Evolutionary conservation across 2,113 vertebrate genomes (phyloP), one percentile per base, ranked within the genome.

Genomic region (Podilymbus podiceps): DNA sequence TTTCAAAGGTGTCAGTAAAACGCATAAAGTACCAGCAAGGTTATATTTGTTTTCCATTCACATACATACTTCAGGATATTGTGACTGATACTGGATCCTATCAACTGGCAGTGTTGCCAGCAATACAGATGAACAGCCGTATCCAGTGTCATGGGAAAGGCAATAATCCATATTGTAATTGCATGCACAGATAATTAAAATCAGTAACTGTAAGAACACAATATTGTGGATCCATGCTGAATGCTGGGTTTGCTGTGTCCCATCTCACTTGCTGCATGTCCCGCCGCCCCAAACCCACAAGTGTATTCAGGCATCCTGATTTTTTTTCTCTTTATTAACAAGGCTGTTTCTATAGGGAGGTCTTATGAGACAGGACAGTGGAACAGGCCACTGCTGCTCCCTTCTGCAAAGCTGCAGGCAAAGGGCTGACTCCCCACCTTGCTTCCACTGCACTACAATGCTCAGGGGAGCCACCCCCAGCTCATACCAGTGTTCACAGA

Each of bases 1-100:
- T 79, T 86, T 56, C 46, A 80, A 79, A 88, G 16, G 17, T 46
- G 24, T 40, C 75, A 80, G 58, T 66, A 67, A 88, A 89, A 89
- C 3, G 20, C 38, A 64, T 3, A 4, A 47, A 82, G 44, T 64
- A 72, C 5, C 40, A 82, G 31, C 44, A 64, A 91, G 12, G 22
- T 63, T 79, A 6, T 58, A 42, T 27, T 55, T 85, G 9, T 47
- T 73, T 60, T 86, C n/a, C 38, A 69, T 80, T 80, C 19, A 53
- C 6, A 62, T 4, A 63, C 4, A 31, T 25, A 40, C 8, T 77
- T 86, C n/a, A 28, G 24, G 46, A 77, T 19, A 28, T 47, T n/a
- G 40, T 53, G 74, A 42, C 35, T 75, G 64, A 75, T 31, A 46
- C 7, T 31, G 19, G 8, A 25, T 6, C 49, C 30, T 35, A 52